Conservation (phyloP, 2,888 invertebrate species). For the Augochlorella aurata region DNA sequence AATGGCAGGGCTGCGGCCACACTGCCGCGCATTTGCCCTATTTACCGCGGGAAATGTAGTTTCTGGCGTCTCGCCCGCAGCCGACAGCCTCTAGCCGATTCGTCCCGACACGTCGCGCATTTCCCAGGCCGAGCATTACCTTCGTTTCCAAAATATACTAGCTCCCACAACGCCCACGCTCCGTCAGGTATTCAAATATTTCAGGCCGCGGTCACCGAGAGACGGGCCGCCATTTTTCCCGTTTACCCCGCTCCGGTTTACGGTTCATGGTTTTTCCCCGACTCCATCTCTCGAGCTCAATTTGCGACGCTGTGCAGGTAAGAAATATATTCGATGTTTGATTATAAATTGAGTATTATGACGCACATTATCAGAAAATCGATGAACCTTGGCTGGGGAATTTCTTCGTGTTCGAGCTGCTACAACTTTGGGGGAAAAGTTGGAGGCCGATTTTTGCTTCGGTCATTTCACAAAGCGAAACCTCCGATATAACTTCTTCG, state of each 20-base stretch:
- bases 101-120: constrained; percentile 45
- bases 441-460: too few species aligned
- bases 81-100: neutral
- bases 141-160: constrained; percentile 76
- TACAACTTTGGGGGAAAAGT: too few species aligned
- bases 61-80: constrained; percentile 62
- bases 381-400: too few species aligned
- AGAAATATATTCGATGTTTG: too few species aligned
- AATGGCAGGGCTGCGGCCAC: constrained; percentile 44
- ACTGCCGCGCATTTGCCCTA: constrained; percentile 26
- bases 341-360: too few species aligned
- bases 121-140: constrained; percentile 71
- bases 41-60: constrained; percentile 59
- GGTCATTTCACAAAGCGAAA: too few species aligned
- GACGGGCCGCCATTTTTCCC: neutral
- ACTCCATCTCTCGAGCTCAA: neutral
- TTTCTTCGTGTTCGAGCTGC: too few species aligned
- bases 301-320: too few species aligned
- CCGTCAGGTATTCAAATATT: constrained; percentile 62
- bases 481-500: too few species aligned
- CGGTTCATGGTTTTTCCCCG: neutral
- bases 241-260: neutral
- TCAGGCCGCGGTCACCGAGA: constrained; percentile 53
- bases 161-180: constrained; percentile 59
- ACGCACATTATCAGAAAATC: too few species aligned